Evolutionary conservation across 2,888 invertebrate species (phyloP).

Genomic region (Ischnura elegans): DNA sequence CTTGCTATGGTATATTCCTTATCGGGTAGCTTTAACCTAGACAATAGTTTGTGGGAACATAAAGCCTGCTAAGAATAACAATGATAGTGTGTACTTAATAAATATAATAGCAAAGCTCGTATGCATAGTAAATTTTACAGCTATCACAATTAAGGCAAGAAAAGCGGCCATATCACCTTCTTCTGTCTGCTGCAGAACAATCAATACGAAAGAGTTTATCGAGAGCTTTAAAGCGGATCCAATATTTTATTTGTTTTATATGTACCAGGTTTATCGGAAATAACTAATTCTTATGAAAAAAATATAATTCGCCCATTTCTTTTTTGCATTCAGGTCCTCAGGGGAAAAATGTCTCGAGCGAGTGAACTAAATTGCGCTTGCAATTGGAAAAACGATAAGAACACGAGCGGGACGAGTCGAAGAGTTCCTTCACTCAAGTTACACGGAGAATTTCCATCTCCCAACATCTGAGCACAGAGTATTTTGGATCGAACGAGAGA

Average conservation of each 20-base stretch:
- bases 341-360: not conserved
- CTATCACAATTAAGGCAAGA: too few relatives aligned
- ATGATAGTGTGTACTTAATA: too few relatives aligned
- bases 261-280: not conserved
- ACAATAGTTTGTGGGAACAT: too few relatives aligned
- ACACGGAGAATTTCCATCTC: not conserved
- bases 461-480: not conserved
- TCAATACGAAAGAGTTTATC: not conserved
- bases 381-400: slow-evolving; percentile 1
- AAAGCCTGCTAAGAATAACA: too few relatives aligned
- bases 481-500: not conserved
- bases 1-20: too few relatives aligned
- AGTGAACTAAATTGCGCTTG: not conserved
- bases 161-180: too few relatives aligned
- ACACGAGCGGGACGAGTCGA: not conserved
- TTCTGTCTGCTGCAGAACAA: not conserved
- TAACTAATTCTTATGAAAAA: not conserved
- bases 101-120: too few relatives aligned
- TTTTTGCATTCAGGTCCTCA: not conserved
- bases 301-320: not conserved
- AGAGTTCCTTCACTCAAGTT: not conserved
- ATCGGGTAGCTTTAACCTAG: too few relatives aligned
- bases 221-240: not conserved
- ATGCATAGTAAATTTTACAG: too few relatives aligned
- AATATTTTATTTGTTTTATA: not conserved